These are phyloP conservation scores for Megaceryle alcyon DNA, from an alignment of 2,797 vertebrate genomes.

Conservation along the genomic window DNA sequence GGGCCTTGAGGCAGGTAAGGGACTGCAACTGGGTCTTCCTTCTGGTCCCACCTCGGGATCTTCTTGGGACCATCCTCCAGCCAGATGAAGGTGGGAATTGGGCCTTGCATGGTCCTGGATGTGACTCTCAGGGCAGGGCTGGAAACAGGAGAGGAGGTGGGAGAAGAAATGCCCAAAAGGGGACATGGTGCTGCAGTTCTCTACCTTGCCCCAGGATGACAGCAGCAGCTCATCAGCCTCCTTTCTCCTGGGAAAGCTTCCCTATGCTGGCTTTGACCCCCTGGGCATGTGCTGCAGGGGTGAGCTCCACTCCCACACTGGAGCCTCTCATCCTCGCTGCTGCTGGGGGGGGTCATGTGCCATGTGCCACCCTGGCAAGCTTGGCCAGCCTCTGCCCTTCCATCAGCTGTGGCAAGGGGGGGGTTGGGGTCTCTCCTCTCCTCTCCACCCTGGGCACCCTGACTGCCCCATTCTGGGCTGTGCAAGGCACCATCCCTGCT, in stretches of 20 bases:
- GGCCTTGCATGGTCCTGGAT: accelerated
- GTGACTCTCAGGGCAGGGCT: not conserved
- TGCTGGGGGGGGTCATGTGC: not conserved
- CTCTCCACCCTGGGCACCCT: not conserved
- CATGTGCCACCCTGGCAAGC: accelerated
- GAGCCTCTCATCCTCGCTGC: accelerated
- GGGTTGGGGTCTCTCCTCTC: not conserved
- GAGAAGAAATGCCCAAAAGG: not conserved
- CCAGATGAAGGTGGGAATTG: accelerated
- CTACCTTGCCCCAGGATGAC: not conserved
- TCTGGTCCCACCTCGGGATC: not conserved
- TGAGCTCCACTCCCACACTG: accelerated
- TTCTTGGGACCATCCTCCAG: not conserved
- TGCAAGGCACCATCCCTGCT: accelerated
- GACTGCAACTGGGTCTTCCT: accelerated
- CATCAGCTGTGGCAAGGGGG: accelerated
- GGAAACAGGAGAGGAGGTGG: not conserved
- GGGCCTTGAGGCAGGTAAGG: not conserved
- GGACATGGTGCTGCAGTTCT: accelerated
- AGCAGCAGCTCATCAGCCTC: not conserved
- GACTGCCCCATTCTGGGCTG: accelerated
- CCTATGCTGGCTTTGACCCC: accelerated
- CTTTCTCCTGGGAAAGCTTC: not conserved
- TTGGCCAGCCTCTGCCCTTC: not conserved
- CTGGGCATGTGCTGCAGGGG: accelerated